These are phyloP conservation scores for Tapera naevia DNA, from an alignment of 2,797 vertebrate genomes.

Conservation along the genomic window DNA sequence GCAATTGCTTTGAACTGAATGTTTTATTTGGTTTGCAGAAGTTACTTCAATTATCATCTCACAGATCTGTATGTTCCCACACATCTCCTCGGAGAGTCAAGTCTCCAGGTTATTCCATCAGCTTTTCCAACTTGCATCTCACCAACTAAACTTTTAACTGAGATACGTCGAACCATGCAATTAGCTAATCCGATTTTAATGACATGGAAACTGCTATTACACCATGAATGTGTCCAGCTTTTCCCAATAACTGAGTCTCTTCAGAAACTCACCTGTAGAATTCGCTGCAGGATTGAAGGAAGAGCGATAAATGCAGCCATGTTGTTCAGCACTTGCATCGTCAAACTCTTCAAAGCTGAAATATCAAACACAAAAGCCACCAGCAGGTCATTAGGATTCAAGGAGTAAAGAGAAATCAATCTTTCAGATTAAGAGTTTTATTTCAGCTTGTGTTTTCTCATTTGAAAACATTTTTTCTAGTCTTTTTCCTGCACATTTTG, in stretches of 20 bases:
- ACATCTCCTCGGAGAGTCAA: background rate
- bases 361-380: slow-evolving; percentile 40
- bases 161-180: background rate
- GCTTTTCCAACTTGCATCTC: background rate
- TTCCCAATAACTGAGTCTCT: background rate
- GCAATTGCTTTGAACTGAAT: too few relatives aligned
- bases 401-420: background rate
- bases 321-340: slow-evolving; percentile 93
- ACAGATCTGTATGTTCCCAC: background rate
- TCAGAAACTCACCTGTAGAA: slow-evolving; percentile 86
- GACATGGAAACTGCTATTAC: background rate
- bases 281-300: slow-evolving; percentile 91
- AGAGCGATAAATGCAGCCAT: slow-evolving; percentile 95
- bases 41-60: background rate
- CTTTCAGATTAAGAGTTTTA: background rate
- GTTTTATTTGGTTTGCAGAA: background rate
- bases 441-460: background rate
- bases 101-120: background rate
- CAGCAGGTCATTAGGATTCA: background rate
- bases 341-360: slow-evolving; percentile 90
- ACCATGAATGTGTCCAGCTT: background rate
- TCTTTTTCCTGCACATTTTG: background rate
- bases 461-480: background rate
- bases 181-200: background rate
- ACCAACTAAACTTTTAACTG: background rate